These are phyloP conservation scores for Aphaenogaster rudis DNA, from an alignment of 1,140 invertebrate genomes.

Conservation along the genomic window DNA sequence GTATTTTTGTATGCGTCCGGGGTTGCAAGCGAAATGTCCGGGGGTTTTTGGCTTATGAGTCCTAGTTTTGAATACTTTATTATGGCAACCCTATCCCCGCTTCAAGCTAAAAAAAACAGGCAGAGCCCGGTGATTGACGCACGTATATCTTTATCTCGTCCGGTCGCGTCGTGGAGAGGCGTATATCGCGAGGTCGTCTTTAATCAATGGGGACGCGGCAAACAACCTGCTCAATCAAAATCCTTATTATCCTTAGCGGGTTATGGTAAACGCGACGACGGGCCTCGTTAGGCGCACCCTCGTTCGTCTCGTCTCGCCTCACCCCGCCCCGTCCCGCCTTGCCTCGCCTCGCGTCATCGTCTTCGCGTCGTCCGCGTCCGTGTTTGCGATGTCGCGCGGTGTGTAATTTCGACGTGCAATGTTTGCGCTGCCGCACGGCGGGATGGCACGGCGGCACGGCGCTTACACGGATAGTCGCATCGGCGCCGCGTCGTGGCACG, in stretches of 20 bases:
- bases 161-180: background rate
- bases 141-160: background rate
- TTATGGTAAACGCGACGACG: slow-evolving; percentile 45
- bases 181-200: slow-evolving; percentile 32
- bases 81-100: too few relatives aligned
- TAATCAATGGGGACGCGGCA: slow-evolving; percentile 52
- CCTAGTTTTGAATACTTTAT: too few relatives aligned
- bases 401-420: slow-evolving; percentile 57
- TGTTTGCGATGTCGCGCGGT: slow-evolving; percentile 55
- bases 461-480: slow-evolving; percentile 45
- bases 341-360: slow-evolving; percentile 19
- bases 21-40: too few relatives aligned
- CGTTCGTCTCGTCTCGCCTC: slow-evolving; percentile 9
- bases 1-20: too few relatives aligned
- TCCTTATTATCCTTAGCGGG: slow-evolving; percentile 52
- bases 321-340: background rate
- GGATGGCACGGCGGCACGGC: slow-evolving; percentile 19
- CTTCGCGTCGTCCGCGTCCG: slow-evolving; percentile 17
- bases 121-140: background rate
- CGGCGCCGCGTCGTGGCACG: slow-evolving; percentile 42
- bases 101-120: background rate
- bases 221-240: slow-evolving; percentile 60
- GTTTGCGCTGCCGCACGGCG: slow-evolving; percentile 43
- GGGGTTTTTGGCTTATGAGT: too few relatives aligned
- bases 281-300: slow-evolving; percentile 56